Percentiles rank a stretch among this genome's conserved stretches.
Evolutionary conservation across 2,797 vertebrate species (phyloP).

Genomic region (Glossophaga mutica): DNA sequence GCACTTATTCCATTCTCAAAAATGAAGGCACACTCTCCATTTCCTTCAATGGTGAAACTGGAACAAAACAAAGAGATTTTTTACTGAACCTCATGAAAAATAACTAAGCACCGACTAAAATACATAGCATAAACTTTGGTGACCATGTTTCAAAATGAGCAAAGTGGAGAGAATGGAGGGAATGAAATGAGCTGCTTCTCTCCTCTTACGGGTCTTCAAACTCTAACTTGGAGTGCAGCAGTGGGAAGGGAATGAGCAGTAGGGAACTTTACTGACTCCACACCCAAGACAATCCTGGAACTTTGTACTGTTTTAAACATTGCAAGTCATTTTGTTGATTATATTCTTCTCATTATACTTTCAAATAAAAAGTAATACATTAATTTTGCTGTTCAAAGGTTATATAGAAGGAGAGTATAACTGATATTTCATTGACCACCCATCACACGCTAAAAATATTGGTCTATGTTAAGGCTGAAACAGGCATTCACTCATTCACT

Average conservation of each 20-base stretch:
- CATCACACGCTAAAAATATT: not conserved
- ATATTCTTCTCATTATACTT: not conserved
- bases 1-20: not conserved
- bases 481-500: not conserved
- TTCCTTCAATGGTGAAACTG: not conserved
- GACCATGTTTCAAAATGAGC: not conserved
- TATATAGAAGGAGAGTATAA: not conserved
- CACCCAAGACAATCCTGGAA: not conserved
- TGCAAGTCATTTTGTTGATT: not conserved
- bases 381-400: not conserved
- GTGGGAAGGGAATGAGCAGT: not conserved
- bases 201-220: not conserved
- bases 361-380: not conserved
- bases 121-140: not conserved
- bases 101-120: not conserved
- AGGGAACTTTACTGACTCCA: not conserved
- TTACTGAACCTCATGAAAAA: not conserved
- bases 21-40: not conserved
- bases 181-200: not conserved
- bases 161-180: not conserved
- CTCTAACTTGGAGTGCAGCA: not conserved
- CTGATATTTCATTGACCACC: not conserved
- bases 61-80: conserved; percentile 36
- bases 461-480: not conserved
- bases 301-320: not conserved